A percentile compares a stretch with the other conserved stretches of the same genome.
phyloP scores from a whole-genome alignment of 2,888 invertebrate species.

The Asteroscopus sphinx region DNA sequence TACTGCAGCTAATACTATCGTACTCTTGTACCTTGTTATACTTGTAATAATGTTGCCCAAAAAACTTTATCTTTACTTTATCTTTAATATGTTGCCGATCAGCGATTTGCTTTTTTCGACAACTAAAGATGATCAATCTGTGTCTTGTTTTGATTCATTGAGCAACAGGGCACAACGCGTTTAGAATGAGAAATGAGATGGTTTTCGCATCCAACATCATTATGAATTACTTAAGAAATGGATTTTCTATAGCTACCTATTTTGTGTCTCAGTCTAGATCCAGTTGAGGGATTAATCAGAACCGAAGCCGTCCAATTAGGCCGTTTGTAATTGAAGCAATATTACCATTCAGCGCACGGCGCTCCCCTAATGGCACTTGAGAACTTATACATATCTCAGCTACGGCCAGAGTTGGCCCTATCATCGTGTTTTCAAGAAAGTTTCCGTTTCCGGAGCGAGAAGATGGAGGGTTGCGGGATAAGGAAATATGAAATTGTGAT shows the following conservation, averaged over 20 bases:
- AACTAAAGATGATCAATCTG: too few relatives aligned
- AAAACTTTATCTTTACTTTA: too few relatives aligned
- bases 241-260: conserved; percentile 4
- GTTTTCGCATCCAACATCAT: too few relatives aligned
- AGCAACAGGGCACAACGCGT: too few relatives aligned
- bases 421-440: conserved; percentile 38
- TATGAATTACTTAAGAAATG: neutral
- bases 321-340: conserved; percentile 48
- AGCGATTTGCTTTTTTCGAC: too few relatives aligned
- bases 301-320: conserved; percentile 47
- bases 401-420: conserved; percentile 23
- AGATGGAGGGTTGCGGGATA: neutral
- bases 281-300: conserved; percentile 44
- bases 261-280: conserved; percentile 7
- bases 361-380: conserved; percentile 50
- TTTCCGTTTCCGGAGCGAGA: conserved; percentile 9
- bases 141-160: too few relatives aligned
- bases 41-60: too few relatives aligned
- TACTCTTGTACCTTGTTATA: too few relatives aligned
- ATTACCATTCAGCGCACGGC: conserved; percentile 50
- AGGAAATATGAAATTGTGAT: neutral
- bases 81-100: too few relatives aligned
- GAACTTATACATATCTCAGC: conserved; percentile 47
- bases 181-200: too few relatives aligned
- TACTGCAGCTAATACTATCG: too few relatives aligned